A percentile compares a stretch with the other conserved stretches of the same genome.
Evolutionary conservation across 2,888 invertebrate species (phyloP).

Genomic region (Rhagonycha lutea): DNA sequence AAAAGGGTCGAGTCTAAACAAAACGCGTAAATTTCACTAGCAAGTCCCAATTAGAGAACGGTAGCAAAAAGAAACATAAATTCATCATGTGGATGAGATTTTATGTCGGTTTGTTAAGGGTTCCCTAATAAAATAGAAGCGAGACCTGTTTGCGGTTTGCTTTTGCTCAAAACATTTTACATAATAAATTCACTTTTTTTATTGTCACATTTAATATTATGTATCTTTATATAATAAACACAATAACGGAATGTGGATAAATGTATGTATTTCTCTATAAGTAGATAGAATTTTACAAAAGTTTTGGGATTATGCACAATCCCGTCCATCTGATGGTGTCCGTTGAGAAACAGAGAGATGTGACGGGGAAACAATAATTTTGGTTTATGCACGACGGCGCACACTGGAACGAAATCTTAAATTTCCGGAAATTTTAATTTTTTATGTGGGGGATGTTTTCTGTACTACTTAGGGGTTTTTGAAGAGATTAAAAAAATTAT

Average conservation of each 20-base stretch:
- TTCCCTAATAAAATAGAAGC: constrained; percentile 32
- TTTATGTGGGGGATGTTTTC: no score
- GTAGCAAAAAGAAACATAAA: constrained; percentile 39
- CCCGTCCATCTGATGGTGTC: no score
- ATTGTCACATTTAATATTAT: constrained; percentile 21
- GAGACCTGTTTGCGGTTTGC: constrained; percentile 36
- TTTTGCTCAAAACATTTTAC: constrained; percentile 39
- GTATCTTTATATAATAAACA: constrained; percentile 7
- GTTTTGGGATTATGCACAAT: no score
- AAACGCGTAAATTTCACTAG: constrained; percentile 39
- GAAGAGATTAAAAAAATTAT: no score
- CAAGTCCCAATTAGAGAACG: constrained; percentile 37
- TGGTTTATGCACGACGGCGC: no score
- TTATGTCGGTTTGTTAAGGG: constrained; percentile 35
- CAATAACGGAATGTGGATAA: neutral
- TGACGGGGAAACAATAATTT: no score
- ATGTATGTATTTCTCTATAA: neutral
- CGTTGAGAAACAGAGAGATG: no score
- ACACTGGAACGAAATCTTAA: no score
- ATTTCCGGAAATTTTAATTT: no score
- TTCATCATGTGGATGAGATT: constrained; percentile 41
- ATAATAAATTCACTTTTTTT: constrained; percentile 39
- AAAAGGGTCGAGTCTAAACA: constrained; percentile 34
- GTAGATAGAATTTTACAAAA: no score
- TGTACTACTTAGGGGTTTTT: no score